A percentile compares a stretch with the other conserved stretches of the same genome.
phyloP scores from a whole-genome alignment of 92 coral and sea anemone genomes.

The Blastomussa wellsi region DNA sequence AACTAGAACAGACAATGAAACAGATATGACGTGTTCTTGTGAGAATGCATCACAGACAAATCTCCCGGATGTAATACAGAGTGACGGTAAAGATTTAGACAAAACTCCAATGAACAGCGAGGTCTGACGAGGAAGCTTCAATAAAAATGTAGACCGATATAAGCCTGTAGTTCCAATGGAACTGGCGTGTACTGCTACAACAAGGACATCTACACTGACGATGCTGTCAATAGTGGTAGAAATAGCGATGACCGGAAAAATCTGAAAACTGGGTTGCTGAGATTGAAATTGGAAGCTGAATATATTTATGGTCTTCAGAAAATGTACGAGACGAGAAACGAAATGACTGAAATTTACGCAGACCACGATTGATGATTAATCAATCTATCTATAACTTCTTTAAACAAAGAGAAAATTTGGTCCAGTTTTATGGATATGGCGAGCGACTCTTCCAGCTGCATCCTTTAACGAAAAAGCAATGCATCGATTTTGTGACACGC shows the following conservation, averaged over 20 bases:
- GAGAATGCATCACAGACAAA: slow-evolving; percentile 8
- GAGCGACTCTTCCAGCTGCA: not conserved
- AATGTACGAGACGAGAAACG: not conserved
- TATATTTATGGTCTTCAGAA: not conserved
- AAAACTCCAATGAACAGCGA: not conserved
- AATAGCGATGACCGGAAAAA: not conserved
- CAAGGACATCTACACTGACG: not conserved
- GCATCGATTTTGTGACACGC: not conserved
- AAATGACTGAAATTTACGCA: not conserved
- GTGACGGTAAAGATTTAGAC: not conserved
- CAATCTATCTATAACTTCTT: not conserved
- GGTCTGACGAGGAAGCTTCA: not conserved
- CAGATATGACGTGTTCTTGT: slow-evolving; percentile 33
- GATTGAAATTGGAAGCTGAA: not conserved
- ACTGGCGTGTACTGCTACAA: no score
- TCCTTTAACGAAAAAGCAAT: not conserved
- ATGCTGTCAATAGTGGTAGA: not conserved
- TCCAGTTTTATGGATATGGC: not conserved
- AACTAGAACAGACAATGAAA: not conserved
- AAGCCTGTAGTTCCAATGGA: not conserved
- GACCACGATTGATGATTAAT: not conserved
- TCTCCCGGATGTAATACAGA: slow-evolving; percentile 45
- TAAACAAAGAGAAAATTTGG: not conserved
- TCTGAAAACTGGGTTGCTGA: not conserved
- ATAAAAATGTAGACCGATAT: not conserved